A percentile compares a stretch with the other conserved stretches of the same genome.
Evolutionary conservation across 2,888 invertebrate genomes (phyloP).

Genomic region (Sarcophaga carnaria): DNA sequence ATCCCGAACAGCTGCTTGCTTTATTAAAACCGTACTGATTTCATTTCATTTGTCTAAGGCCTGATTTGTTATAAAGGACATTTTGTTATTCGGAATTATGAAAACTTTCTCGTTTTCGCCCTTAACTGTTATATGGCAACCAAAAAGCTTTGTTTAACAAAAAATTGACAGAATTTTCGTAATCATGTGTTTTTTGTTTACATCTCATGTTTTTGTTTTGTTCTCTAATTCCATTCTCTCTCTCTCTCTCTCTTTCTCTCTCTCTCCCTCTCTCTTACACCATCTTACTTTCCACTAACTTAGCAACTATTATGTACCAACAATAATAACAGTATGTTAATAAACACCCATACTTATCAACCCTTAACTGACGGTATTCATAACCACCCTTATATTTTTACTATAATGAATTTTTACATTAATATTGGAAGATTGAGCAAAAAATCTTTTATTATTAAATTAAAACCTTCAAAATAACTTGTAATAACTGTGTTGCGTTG

Average conservation of each 20-base stretch:
- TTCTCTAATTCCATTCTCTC: conserved; percentile 3
- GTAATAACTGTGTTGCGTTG: conserved; percentile 5
- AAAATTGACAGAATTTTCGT: conserved; percentile 45
- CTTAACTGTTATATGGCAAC: conserved; percentile 29
- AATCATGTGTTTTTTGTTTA: conserved; percentile 67
- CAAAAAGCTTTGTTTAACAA: conserved; percentile 36
- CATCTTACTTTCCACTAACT: conserved; percentile 27
- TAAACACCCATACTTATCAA: conserved; percentile 22
- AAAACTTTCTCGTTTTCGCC: conserved; percentile 47
- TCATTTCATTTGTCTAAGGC: conserved; percentile 56
- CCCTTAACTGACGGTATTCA: not conserved
- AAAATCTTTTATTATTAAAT: too few species aligned
- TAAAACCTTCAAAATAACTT: not conserved
- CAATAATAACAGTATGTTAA: not conserved
- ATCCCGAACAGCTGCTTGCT: conserved; percentile 64
- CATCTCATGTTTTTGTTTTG: conserved; percentile 53
- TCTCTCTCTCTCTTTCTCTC: not conserved
- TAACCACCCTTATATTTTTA: not conserved
- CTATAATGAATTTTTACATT: not conserved
- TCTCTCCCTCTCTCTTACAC: conserved; percentile 11
- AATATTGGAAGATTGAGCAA: too few species aligned
- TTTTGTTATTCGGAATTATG: conserved; percentile 29
- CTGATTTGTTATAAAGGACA: conserved; percentile 65
- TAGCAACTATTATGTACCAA: conserved; percentile 52
- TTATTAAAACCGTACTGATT: conserved; percentile 69